Conservation (phyloP, 2,113 vertebrate genomes). For the Brienomyrus brachyistius region DNA sequence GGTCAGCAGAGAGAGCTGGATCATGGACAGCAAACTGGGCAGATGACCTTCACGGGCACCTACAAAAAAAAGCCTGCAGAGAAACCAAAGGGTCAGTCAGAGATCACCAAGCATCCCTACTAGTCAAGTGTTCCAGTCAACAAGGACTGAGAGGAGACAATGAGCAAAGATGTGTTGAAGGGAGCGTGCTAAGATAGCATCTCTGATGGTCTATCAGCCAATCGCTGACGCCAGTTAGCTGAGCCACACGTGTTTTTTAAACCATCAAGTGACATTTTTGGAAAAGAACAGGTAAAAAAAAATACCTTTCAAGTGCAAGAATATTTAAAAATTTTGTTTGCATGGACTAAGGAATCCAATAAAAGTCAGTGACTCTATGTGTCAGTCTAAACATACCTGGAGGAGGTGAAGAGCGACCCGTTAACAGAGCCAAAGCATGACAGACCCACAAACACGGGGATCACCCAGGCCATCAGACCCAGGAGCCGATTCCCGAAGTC, state of each 20-base stretch:
- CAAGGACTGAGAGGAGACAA: neutral
- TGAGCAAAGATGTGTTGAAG: neutral
- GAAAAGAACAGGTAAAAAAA: neutral
- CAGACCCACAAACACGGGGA: constrained; percentile 90
- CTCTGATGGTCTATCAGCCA: neutral
- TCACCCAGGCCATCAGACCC: constrained; percentile 92
- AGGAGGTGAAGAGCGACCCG: constrained; percentile 93
- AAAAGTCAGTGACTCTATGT: neutral
- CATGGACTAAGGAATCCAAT: neutral
- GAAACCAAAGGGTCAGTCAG: neutral
- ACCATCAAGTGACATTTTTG: neutral
- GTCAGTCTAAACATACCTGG: constrained; percentile 64
- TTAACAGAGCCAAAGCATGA: constrained; percentile 97
- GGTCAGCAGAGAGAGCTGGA: constrained; percentile 82
- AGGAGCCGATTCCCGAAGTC: constrained; percentile 90
- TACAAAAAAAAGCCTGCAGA: constrained; percentile 85
- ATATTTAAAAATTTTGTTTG: neutral
- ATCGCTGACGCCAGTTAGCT: neutral
- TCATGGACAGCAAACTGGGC: constrained; percentile 92
- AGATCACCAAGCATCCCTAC: neutral
- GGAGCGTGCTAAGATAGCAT: neutral
- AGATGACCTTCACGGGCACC: constrained; percentile 91
- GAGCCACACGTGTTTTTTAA: neutral
- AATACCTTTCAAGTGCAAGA: neutral
- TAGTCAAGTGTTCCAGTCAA: neutral